Percentiles rank a stretch among this genome's conserved stretches.
These are phyloP conservation scores for Zeuzera pyrina DNA, from an alignment of 2,888 invertebrate species.

Conservation along the genomic window DNA sequence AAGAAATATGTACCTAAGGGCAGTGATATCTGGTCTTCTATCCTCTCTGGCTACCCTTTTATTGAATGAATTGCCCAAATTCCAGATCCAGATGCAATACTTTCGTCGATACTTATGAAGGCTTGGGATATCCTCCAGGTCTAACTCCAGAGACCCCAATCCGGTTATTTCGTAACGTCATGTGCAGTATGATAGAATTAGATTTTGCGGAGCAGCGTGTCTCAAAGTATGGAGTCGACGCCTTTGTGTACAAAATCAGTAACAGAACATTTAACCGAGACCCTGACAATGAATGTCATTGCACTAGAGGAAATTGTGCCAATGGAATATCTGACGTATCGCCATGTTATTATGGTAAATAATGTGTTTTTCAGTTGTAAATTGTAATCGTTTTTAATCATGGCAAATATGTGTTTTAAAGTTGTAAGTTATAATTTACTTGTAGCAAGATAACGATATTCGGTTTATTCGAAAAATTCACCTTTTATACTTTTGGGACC, in stretches of 20 bases:
- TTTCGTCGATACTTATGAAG: constrained; percentile 80
- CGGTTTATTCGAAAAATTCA: too few species aligned
- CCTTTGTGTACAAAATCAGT: constrained; percentile 73
- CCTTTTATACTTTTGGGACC: too few species aligned
- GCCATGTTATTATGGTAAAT: constrained; percentile 81
- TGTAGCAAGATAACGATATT: too few species aligned
- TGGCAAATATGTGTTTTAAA: too few species aligned
- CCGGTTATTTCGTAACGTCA: constrained; percentile 79
- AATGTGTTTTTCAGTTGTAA: too few species aligned
- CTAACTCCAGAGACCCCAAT: constrained; percentile 67
- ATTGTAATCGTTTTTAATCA: too few species aligned
- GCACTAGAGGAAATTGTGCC: constrained; percentile 58
- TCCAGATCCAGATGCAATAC: constrained; percentile 76
- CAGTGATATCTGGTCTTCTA: too few species aligned
- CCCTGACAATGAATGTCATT: constrained; percentile 77
- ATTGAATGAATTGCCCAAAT: constrained; percentile 4
- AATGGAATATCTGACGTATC: constrained; percentile 79
- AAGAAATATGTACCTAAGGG: too few species aligned
- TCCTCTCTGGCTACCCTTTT: too few species aligned
- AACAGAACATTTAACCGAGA: constrained; percentile 75
- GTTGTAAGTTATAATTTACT: too few species aligned
- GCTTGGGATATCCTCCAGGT: constrained; percentile 77
- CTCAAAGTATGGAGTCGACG: constrained; percentile 65
- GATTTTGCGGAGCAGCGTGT: constrained; percentile 26
- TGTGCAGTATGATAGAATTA: constrained; percentile 79